Percentiles rank a stretch among this genome's conserved stretches.
Conservation (phyloP, 2,797 vertebrate genomes). For the Pseudotriccus pelzelni region DNA sequence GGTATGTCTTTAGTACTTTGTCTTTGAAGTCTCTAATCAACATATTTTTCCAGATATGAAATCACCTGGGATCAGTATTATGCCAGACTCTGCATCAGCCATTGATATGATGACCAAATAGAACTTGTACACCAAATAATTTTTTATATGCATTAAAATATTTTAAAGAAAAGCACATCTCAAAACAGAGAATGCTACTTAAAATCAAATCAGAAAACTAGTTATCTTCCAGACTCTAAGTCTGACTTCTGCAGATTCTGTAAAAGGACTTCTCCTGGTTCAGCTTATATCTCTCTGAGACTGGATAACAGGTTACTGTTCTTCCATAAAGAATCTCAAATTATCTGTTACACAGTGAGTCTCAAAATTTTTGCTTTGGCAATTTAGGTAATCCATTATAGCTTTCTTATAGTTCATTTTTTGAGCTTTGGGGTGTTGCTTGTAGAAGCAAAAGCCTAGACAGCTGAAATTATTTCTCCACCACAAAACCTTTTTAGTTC, state of each 20-base stretch:
- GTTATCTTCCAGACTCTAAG: not conserved
- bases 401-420: not conserved
- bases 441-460: not conserved
- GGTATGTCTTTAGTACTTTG: not conserved
- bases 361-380: not conserved
- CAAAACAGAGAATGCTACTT: not conserved
- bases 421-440: not conserved
- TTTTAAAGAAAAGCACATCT: not conserved
- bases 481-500: not conserved
- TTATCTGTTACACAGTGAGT: not conserved
- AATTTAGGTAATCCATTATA: not conserved
- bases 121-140: not conserved
- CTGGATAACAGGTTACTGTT: not conserved
- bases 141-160: not conserved
- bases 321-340: not conserved
- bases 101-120: rapidly evolving
- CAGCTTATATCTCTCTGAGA: not conserved
- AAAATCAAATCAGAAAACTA: not conserved
- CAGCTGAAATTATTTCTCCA: rapidly evolving
- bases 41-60: not conserved
- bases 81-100: not conserved
- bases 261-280: not conserved
- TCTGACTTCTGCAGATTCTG: not conserved
- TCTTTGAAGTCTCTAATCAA: not conserved
- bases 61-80: not conserved